Evolutionary conservation across 2,797 vertebrate genomes (phyloP), one percentile per base, ranked within the genome.

Genomic region (Lemur catta): DNA sequence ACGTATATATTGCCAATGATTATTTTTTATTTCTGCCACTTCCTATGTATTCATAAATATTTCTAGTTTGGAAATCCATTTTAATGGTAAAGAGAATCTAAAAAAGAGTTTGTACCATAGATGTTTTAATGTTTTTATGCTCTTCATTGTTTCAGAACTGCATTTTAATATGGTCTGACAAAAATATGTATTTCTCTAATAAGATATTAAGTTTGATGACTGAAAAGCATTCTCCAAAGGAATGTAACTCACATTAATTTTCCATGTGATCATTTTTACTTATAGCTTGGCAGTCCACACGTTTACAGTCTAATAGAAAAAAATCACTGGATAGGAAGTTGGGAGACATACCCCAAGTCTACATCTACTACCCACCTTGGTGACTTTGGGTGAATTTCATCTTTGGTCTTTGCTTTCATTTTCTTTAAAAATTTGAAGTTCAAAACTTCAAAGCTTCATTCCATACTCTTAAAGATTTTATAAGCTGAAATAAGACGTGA

Each of bases 371-470:
- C 10, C 46, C 52, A 59, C 7, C 1, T 46, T 26, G 65, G 61
- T 87, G 55, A 91, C 61, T 11, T 75, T 93, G 55, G 69, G 43
- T 81, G 87, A 88, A 63, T 90, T 75, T 90, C 46, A 82, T 50
- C 86, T 87, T 94, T 95, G 52, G 95, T 75, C 57, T 93, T 93
- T 41, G 33, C 7, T 89, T 95, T 92, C n/a, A 63, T 78, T 95
- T 84, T 85, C 33, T 94, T 96, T 79, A 69, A 91, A 79, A 96
- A 94, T 52, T 26, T 96, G 79, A 89, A 61, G 20, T 52, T 85
- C 22, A 71, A 89, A 88, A 11, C 7, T 84, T 92, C 22, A 75
- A 46, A 67, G 41, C 33, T 11, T 88, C 4, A 30, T 88, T 75
- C 30, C 12, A 72, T 30, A 75, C 28, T 69, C 69, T 17, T 50